Base-by-base conservation (phyloP, 2,888 invertebrate genomes). In the Leistus spinibarbis region DNA sequence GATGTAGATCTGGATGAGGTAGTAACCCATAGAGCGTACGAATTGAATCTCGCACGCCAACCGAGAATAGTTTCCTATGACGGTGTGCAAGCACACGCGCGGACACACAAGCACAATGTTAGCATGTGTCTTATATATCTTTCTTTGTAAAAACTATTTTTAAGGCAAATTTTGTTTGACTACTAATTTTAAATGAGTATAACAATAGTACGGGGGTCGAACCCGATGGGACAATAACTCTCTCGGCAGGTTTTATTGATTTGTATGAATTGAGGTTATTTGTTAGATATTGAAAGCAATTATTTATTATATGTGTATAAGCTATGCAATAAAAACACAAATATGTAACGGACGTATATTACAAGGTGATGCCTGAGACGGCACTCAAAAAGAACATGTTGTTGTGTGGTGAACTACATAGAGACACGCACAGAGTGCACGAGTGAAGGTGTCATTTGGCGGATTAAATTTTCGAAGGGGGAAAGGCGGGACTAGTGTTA, bases 1-100 rank as follows among this genome's bases (percentile, higher is more conserved):
- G 89, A 97, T 96, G 90, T 97, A 97, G 88, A 97, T 97, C 90
- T 97, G 97, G 89, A 98, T 98, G 85, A 97, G 91, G 90, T 98
- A 98, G 91, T 98, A 98, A 85, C 98, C 98, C 96, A 98, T 97
- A 85, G 97, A 97, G 81, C 98, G 93, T 82, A 96, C 96, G 88
- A 98, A 97, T 88, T 97, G 96, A 87, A 97, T 97, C 88, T 96
- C 96, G 89, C 96, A 97, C 82, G 95, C 95, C 90, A 98, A 89
- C 85, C 97, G 93, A 84, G 96, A 97, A 89, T 97, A 98, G 89
- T 97, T 96, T 90, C 97, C 97, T 95, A 90, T 82, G 20, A 60
- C 60, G 60, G 22, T 22, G 60, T 20, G 22, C 60, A 60, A 60
- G 22, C 60, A 16, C 9, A 64, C 24, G 16, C 64, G 24, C 64